phyloP scores from a whole-genome alignment of 2,888 invertebrate species.

The Cryptophagus acutangulus region DNA sequence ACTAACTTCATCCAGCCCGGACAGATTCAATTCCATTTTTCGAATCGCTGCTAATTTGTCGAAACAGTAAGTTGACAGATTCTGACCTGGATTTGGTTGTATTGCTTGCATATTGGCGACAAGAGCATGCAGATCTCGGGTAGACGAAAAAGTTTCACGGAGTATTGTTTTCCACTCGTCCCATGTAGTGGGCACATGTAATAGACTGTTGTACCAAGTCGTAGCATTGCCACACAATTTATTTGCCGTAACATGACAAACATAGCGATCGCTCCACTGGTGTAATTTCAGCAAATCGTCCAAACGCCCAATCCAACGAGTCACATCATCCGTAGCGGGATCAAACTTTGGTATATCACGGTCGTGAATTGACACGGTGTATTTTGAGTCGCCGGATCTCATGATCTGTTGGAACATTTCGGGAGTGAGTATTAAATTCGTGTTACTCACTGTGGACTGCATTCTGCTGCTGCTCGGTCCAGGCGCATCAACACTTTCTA shows the following conservation, averaged over 20 bases:
- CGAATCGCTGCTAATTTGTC: conserved; percentile 2
- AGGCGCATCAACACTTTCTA: too few relatives aligned
- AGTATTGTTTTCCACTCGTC: conserved; percentile 2
- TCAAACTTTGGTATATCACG: background rate
- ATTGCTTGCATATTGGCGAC: background rate
- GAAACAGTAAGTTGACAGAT: background rate
- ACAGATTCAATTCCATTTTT: background rate
- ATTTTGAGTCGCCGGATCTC: too few relatives aligned
- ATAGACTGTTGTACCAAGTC: background rate
- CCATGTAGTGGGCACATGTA: background rate
- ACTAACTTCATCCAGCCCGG: background rate
- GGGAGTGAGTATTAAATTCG: too few relatives aligned
- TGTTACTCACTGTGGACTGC: too few relatives aligned
- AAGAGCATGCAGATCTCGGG: background rate
- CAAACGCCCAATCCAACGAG: background rate
- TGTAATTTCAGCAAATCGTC: background rate
- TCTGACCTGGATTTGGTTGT: background rate
- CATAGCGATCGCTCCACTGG: background rate
- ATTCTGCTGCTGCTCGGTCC: too few relatives aligned
- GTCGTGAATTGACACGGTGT: too few relatives aligned
- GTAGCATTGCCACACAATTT: background rate
- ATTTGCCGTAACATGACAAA: background rate
- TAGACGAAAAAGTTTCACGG: background rate
- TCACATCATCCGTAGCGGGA: background rate
- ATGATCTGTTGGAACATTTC: too few relatives aligned